Evolutionary conservation across 1,140 invertebrate species (phyloP), one percentile per base, ranked within the genome.

Genomic region (Drosophila subpulchrella): DNA sequence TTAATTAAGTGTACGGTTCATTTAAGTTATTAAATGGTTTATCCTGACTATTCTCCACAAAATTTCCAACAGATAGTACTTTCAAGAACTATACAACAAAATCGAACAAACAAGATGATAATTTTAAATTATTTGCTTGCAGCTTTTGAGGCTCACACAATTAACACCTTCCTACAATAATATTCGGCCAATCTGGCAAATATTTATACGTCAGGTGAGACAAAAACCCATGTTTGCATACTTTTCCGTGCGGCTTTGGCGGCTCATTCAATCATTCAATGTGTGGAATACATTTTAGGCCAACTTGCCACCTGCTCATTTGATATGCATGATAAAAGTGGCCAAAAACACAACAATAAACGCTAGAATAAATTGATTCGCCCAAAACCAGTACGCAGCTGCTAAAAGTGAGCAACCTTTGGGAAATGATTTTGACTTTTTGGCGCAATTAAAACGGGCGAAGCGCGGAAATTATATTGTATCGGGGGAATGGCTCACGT

Each of bases 391-490:
- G 12, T 50, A 42, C 27, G 42, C 38, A 11, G 46, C 15, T 32
- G 47, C 27, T 38, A 65, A 71, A 58, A 34, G 24, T 47, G 30
- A 47, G 61, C 68, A 79, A 53, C 76, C 44, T 15, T 68, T 73
- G 36, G 61, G 41, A 66, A 71, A 61, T 77, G 47, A 59, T 62
- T 81, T 67, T 84, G 81, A 76, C 76, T 80, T 84, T 84, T 76
- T 84, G 81, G 72, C 81, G 81, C 76, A 80, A 84, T 83, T 83
- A 83, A 83, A 75, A 66, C 44, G 73, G 78, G 48, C 72, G 54
- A n/a, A 63, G 60, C 75, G 78, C 36, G 47, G 36, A 74, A 62
- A 78, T 73, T 82, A 82, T 73, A 77, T 68, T 55, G 54, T 30
- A 44, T 36, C 46, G 6, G 15, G 38, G n/a, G 36, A 67, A 67